Percentiles rank a stretch among this genome's conserved stretches.
Conservation (phyloP, 2,888 invertebrate genomes). For the Pogonocherus hispidulus region DNA sequence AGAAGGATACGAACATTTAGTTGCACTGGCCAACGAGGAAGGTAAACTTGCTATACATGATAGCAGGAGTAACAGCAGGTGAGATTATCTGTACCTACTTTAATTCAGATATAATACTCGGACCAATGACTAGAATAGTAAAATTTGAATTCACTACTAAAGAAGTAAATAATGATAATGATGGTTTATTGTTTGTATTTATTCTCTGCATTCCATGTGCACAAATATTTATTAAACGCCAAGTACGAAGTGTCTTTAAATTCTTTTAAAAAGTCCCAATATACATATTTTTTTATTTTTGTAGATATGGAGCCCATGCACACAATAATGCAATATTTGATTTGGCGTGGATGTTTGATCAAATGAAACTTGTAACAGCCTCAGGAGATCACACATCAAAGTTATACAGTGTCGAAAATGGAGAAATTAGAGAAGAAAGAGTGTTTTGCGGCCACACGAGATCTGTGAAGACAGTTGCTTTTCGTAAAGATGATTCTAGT, state of each 20-base stretch:
- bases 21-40: constrained; percentile 90
- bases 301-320: constrained; percentile 71
- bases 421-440: constrained; percentile 68
- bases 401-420: constrained; percentile 79
- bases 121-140: too few species aligned
- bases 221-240: too few species aligned
- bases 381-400: constrained; percentile 88
- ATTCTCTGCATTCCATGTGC: too few species aligned
- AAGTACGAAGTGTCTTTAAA: too few species aligned
- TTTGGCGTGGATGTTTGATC: constrained; percentile 85
- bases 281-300: too few species aligned
- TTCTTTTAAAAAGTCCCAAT: too few species aligned
- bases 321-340: constrained; percentile 94
- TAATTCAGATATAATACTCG: too few species aligned
- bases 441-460: constrained; percentile 84
- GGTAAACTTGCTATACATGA: constrained; percentile 79
- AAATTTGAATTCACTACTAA: too few species aligned
- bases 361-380: constrained; percentile 85
- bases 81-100: too few species aligned
- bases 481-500: constrained; percentile 77
- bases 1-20: constrained; percentile 72
- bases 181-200: too few species aligned
- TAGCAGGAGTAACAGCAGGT: constrained; percentile 46
- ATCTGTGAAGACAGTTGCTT: constrained; percentile 87
- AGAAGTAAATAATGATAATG: too few species aligned